Base-by-base conservation (phyloP, 2,888 invertebrate species). In the Dryobotodes eremita region DNA sequence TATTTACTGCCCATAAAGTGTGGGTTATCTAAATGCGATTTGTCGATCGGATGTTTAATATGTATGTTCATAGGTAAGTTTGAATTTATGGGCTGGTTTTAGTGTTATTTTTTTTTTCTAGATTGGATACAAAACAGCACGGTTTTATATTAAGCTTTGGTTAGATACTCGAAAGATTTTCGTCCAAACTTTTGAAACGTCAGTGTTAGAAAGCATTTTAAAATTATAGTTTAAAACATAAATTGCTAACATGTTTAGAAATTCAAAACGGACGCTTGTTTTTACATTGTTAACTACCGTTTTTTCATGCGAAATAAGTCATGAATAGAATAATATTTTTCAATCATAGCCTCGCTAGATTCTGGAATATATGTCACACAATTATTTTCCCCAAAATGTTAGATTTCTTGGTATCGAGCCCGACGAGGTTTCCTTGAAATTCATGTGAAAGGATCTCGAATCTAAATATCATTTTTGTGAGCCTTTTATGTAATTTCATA, bases 1-100 rank as follows among this genome's bases (percentile, higher is more conserved):
- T 85, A 88, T 88, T 85, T 89, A 87, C 80, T 64, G 66, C 50
- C 79, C 65, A 75, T 85, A 87, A 88, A 88, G 46, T 64, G 20
- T 50, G 62, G 79, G 84, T 77, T 79, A 86, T 83, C 86, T 83
- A 59, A 69, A 86, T 70, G 55, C 57, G 68, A 83, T 86, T 85
- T 85, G 76, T 68, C 71, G 83, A 79, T 69, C 71, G 71, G 46
- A 50, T 71, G 8, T 59, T 71, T 76, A 76, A 86, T 86, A 26
- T 75, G 31, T 79, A 31, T 75, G 48, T 65, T 76, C 57, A 31
- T 68, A 69, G 61, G 53, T 65, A 48, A 75, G 10, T 42, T 36
- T 69, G 61, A 68, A 71, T 81, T 81, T 59, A 26, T 59, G n/a
- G 8, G 42, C 3, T 50, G 5, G 31, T 48, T 68, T 55, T 42